Conservation (phyloP, 2,113 vertebrate genomes). For the Lampris megalopsis region DNA sequence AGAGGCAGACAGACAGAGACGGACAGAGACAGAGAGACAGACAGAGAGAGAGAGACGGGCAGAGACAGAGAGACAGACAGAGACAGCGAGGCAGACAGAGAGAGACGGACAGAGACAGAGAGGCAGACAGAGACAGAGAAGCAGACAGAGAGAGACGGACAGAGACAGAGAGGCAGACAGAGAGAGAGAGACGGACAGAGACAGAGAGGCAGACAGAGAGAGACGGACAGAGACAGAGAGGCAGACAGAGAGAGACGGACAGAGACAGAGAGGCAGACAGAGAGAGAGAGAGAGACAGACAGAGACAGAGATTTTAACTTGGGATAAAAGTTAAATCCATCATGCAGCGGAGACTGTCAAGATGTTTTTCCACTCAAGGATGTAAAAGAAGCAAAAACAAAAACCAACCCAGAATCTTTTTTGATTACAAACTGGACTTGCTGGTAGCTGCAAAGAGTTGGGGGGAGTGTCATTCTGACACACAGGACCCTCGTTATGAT, state of each 20-base stretch:
- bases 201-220: no score
- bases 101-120: background rate
- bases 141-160: background rate
- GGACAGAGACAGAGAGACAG: no score
- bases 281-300: constrained; percentile 4
- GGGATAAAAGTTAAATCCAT: constrained; percentile 41
- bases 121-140: background rate
- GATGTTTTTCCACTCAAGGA: background rate
- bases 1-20: no score
- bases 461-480: background rate
- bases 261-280: constrained; percentile 14
- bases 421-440: background rate
- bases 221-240: background rate
- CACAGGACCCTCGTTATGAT: constrained; percentile 24
- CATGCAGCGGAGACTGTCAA: background rate
- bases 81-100: background rate
- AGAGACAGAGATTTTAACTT: constrained; percentile 74
- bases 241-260: background rate
- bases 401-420: background rate
- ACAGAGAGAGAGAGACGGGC: no score
- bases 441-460: constrained; percentile 9
- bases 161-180: constrained; percentile 14
- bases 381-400: background rate
- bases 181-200: background rate
- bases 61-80: background rate